phyloP scores from a whole-genome alignment of 2,888 invertebrate species.

The Synanthedon myopaeformis region DNA sequence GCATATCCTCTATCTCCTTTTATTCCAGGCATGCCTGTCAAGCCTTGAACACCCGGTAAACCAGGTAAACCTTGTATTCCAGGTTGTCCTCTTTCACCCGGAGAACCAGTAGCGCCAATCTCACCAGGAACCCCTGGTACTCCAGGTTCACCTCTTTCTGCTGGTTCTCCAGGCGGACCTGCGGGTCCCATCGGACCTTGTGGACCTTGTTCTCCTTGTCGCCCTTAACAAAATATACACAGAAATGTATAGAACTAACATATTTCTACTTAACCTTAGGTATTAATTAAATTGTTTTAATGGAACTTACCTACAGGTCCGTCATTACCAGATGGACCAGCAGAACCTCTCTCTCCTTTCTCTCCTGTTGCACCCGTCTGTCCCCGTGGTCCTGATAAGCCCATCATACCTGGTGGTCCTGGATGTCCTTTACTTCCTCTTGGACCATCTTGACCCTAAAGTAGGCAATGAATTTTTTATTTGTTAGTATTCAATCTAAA shows the following conservation, averaged over 20 bases:
- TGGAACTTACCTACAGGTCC: conserved; percentile 74
- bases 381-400: conserved; percentile 78
- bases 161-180: conserved; percentile 85
- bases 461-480: background rate
- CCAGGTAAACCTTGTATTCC: conserved; percentile 80
- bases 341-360: conserved; percentile 80
- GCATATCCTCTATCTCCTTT: conserved; percentile 80
- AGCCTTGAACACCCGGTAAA: conserved; percentile 76
- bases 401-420: conserved; percentile 78
- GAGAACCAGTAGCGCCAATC: conserved; percentile 77
- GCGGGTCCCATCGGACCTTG: conserved; percentile 81
- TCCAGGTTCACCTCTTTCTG: conserved; percentile 83
- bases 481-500: too few species aligned
- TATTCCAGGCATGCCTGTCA: conserved; percentile 76
- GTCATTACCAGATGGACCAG: conserved; percentile 79
- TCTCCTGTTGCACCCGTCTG: conserved; percentile 75
- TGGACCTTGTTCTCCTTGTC: conserved; percentile 80
- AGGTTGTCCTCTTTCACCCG: conserved; percentile 79
- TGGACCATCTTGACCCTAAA: conserved; percentile 74
- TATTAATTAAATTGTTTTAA: background rate
- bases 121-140: conserved; percentile 78
- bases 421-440: conserved; percentile 79
- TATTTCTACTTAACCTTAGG: background rate
- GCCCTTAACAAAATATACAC: conserved; percentile 39
- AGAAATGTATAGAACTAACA: background rate